Percentiles rank a stretch among this genome's conserved stretches.
These are phyloP conservation scores for Nomada hirtipes DNA, from an alignment of 2,888 invertebrate genomes.

Conservation along the genomic window DNA sequence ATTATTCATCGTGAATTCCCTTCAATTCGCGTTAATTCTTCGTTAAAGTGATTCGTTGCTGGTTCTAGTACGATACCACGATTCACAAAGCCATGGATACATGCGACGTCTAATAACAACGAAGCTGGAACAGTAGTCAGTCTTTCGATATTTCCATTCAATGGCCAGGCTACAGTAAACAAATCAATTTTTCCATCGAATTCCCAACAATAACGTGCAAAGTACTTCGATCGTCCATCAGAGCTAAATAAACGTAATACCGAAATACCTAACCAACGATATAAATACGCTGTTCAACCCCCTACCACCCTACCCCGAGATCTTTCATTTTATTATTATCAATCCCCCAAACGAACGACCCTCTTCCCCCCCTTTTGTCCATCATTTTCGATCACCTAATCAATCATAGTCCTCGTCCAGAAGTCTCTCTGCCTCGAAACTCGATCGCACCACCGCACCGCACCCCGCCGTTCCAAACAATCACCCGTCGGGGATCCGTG, in stretches of 20 bases:
- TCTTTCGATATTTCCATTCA: too few relatives aligned
- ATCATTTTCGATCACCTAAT: constrained; percentile 40
- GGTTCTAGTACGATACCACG: neutral
- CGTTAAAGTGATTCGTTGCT: constrained; percentile 37
- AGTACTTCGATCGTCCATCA: too few relatives aligned
- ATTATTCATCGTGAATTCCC: constrained; percentile 46
- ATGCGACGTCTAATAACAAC: too few relatives aligned
- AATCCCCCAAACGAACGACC: constrained; percentile 19
- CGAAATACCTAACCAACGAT: neutral
- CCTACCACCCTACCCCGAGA: neutral
- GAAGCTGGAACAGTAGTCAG: too few relatives aligned
- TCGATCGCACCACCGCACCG: neutral
- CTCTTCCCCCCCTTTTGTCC: constrained; percentile 16
- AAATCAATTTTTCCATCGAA: too few relatives aligned
- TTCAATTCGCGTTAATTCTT: constrained; percentile 2
- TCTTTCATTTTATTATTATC: constrained; percentile 32
- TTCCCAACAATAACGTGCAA: too few relatives aligned
- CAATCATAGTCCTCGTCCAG: constrained; percentile 30
- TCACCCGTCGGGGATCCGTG: constrained; percentile 5
- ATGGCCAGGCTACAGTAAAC: too few relatives aligned
- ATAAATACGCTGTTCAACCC: constrained; percentile 10
- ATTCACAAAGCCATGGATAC: too few relatives aligned
- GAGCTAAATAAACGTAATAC: too few relatives aligned
- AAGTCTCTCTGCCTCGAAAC: constrained; percentile 12
- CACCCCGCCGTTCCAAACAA: too few relatives aligned